phyloP scores from a whole-genome alignment of 30 jellyfish, hydroid and myxozoan genomes.

The Sanderia malayensis region DNA sequence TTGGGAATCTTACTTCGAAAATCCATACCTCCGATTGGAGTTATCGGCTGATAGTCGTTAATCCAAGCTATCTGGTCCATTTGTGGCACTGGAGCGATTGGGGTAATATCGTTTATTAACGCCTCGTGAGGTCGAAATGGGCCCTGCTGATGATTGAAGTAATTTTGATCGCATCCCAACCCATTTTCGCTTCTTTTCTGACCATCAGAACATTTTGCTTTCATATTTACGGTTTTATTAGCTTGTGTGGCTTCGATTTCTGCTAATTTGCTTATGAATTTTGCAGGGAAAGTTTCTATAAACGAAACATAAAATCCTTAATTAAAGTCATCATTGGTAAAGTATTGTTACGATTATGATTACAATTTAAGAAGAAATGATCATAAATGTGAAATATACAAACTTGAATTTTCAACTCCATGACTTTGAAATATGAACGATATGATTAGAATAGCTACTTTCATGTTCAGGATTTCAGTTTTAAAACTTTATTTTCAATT shows the following conservation, averaged over 20 bases:
- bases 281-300: neutral
- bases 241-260: neutral
- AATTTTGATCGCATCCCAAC: neutral
- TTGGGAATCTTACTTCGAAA: constrained; percentile 1
- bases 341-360: no score
- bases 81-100: constrained; percentile 38
- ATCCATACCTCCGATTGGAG: constrained; percentile 23
- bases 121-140: constrained; percentile 56
- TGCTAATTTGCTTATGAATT: neutral
- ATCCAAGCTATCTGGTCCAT: constrained; percentile 51
- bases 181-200: neutral
- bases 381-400: no score
- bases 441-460: no score
- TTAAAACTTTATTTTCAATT: no score
- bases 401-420: no score
- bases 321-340: no score
- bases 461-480: no score
- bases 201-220: neutral
- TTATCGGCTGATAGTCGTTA: constrained; percentile 53
- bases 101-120: constrained; percentile 40
- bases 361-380: no score
- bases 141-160: constrained; percentile 2
- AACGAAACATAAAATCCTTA: neutral
- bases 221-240: neutral
- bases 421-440: no score